These are phyloP conservation scores for Sisyra terminalis DNA, from an alignment of 2,888 invertebrate species.

Conservation along the genomic window DNA sequence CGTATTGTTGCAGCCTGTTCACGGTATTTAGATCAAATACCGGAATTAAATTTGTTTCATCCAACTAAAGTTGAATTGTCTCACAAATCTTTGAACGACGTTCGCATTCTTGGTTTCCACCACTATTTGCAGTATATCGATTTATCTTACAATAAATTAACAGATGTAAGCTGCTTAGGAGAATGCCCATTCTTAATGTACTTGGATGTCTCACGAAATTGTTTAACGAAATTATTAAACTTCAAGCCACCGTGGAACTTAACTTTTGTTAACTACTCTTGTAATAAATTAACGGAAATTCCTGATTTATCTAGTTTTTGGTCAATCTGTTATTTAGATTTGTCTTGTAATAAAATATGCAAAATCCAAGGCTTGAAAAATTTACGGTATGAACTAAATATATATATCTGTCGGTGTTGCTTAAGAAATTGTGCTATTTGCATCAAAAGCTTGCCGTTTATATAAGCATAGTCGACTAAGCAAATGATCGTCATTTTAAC, in stretches of 20 bases:
- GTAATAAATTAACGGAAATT: constrained; percentile 35
- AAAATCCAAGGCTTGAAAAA: constrained; percentile 34
- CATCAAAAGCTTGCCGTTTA: constrained; percentile 2
- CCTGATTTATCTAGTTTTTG: constrained; percentile 38
- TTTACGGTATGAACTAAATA: constrained; percentile 34
- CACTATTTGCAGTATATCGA: constrained; percentile 42
- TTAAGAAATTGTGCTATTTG: neutral
- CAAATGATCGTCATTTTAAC: too few species aligned
- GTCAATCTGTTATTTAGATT: constrained; percentile 40
- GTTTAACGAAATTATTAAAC: constrained; percentile 31
- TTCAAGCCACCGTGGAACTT: constrained; percentile 43
- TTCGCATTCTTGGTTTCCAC: constrained; percentile 33
- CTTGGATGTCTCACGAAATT: constrained; percentile 37
- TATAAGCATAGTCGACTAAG: too few species aligned
- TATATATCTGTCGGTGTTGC: neutral
- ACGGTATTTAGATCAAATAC: constrained; percentile 34
- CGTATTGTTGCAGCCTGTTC: constrained; percentile 34
- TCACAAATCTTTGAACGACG: constrained; percentile 20
- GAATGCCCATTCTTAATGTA: constrained; percentile 37
- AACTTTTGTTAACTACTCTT: constrained; percentile 40
- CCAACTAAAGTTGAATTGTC: constrained; percentile 36
- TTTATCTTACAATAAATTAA: constrained; percentile 36
- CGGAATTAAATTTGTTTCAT: constrained; percentile 33
- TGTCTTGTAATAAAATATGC: constrained; percentile 42
- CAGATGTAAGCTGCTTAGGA: constrained; percentile 32